Conservation (phyloP, 2,113 vertebrate species). For the Hippocampus guttulatus region DNA sequence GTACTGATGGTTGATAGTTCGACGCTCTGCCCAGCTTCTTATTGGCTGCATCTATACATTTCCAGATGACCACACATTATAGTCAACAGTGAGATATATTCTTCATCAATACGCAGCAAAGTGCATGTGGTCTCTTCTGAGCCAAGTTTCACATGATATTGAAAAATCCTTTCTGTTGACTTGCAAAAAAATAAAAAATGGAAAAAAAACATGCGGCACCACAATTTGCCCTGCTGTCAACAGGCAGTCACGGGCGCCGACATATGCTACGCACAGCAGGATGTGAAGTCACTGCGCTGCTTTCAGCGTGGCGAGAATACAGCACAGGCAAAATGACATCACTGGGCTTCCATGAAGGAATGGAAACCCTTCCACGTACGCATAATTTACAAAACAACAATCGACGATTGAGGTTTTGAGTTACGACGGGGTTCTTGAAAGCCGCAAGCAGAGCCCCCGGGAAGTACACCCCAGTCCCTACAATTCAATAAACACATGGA, state of each 20-base stretch:
- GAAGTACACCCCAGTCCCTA: too few relatives aligned
- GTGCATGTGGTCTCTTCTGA: background rate
- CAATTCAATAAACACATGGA: too few relatives aligned
- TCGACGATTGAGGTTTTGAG: background rate
- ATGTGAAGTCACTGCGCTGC: constrained; percentile 23
- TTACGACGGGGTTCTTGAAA: background rate
- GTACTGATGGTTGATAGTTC: background rate
- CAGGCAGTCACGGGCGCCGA: constrained; percentile 35
- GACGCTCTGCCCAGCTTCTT: background rate
- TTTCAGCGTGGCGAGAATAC: background rate
- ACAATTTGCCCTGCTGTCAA: constrained; percentile 24
- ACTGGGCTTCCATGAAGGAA: background rate
- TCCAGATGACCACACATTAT: background rate
- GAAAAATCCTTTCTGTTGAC: background rate
- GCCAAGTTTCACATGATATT: background rate
- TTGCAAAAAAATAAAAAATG: background rate
- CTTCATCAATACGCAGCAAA: background rate
- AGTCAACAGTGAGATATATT: background rate
- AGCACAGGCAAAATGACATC: constrained; percentile 4
- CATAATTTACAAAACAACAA: background rate
- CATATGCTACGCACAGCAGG: constrained; percentile 64
- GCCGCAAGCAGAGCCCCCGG: too few relatives aligned
- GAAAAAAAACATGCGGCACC: constrained; percentile 15
- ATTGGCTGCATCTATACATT: background rate
- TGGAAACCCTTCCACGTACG: background rate